These are phyloP conservation scores for Melanotaenia duboulayi DNA, from an alignment of 2,113 vertebrate species.

Conservation along the genomic window DNA sequence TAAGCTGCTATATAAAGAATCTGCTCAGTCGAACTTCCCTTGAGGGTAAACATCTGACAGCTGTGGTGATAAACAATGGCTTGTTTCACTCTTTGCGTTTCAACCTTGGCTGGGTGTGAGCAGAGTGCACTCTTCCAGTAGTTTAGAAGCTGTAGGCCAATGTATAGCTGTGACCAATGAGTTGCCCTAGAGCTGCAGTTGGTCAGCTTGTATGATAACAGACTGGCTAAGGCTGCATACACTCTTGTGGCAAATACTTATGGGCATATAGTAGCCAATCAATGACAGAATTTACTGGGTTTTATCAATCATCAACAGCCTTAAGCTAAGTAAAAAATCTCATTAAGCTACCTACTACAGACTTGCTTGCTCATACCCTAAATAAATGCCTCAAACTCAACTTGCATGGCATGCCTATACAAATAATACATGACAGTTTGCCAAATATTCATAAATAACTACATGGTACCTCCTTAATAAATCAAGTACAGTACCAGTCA, in stretches of 20 bases:
- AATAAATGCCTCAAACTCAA: slow-evolving; percentile 48
- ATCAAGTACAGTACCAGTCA: no score
- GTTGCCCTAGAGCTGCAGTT: slow-evolving; percentile 28
- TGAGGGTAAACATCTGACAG: slow-evolving; percentile 53
- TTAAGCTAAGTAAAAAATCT: slow-evolving; percentile 69
- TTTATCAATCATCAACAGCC: slow-evolving; percentile 78
- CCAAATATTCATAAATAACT: slow-evolving; percentile 23
- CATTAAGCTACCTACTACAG: slow-evolving; percentile 65
- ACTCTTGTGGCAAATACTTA: slow-evolving; percentile 59
- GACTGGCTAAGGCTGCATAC: slow-evolving; percentile 33
- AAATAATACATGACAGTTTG: slow-evolving; percentile 49
- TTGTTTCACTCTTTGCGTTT: slow-evolving; percentile 58
- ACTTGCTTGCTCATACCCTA: slow-evolving; percentile 45
- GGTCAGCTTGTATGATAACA: slow-evolving; percentile 51
- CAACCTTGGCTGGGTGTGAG: slow-evolving; percentile 65
- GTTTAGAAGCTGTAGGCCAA: slow-evolving; percentile 22
- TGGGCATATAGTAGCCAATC: slow-evolving; percentile 51
- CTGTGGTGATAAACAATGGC: slow-evolving; percentile 67
- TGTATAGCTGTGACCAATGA: slow-evolving; percentile 50
- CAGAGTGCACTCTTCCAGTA: slow-evolving; percentile 29
- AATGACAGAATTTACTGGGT: slow-evolving; percentile 64
- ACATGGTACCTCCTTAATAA: neutral
- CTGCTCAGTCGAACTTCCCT: slow-evolving; percentile 27
- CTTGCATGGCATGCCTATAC: slow-evolving; percentile 4
- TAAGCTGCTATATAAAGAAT: slow-evolving; percentile 58